Conservation (phyloP, 2,797 vertebrate species). For the Linurgus olivaceus region DNA sequence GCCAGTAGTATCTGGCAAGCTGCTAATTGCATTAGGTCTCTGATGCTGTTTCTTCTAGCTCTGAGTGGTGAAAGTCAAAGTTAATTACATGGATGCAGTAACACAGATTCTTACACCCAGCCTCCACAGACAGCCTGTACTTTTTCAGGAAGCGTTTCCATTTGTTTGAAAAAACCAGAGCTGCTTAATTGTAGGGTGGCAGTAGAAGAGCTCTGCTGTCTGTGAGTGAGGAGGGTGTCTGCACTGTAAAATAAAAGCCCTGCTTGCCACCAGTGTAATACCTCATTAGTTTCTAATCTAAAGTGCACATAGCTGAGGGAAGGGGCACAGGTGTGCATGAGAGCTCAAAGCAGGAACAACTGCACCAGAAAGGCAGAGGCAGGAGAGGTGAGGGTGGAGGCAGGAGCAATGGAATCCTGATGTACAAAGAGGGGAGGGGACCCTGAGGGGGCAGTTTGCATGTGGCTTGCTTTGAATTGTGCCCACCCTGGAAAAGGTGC, state of each 20-base stretch:
- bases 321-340: rapidly evolving
- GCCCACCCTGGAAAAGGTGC: neutral
- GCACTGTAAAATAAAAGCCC: neutral
- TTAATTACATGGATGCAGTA: neutral
- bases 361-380: neutral
- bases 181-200: neutral
- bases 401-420: rapidly evolving
- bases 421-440: neutral
- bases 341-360: neutral
- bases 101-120: neutral
- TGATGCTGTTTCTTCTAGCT: neutral
- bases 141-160: neutral
- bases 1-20: neutral
- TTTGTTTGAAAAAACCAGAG: neutral
- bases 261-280: neutral
- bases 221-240: neutral
- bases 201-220: neutral
- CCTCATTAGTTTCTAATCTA: neutral
- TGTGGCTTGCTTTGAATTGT: neutral
- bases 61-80: neutral
- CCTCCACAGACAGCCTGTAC: neutral
- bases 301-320: neutral
- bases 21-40: neutral
- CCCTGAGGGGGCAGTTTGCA: neutral
- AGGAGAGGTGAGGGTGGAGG: neutral